Conservation (phyloP, 1,140 invertebrate species). For the Oscheius sp. region DNA sequence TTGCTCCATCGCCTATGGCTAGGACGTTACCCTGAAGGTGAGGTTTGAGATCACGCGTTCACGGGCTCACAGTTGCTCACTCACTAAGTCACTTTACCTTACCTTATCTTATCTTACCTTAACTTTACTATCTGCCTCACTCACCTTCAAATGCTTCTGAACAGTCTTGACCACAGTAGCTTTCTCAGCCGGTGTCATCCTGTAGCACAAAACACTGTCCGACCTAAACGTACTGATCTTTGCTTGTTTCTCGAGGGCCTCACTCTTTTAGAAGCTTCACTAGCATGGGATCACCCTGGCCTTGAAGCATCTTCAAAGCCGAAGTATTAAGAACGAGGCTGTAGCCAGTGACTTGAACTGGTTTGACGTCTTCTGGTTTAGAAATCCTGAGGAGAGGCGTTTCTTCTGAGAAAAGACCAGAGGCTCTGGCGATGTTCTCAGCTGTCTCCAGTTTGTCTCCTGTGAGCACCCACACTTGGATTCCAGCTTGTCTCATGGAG, state of each 20-base stretch:
- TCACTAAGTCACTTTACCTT: not conserved
- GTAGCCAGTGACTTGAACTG: not conserved
- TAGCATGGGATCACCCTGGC: not conserved
- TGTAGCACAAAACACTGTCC: conserved; percentile 82
- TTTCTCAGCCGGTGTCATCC: conserved; percentile 93
- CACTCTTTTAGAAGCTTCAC: conserved; percentile 1
- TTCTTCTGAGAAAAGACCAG: conserved; percentile 24
- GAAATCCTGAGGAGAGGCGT: conserved; percentile 11
- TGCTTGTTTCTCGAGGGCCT: not conserved
- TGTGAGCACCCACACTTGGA: conserved; percentile 92
- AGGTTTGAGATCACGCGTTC: no score
- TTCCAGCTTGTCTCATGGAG: conserved; percentile 79
- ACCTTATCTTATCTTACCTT: no score
- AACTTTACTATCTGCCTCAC: conserved; percentile 62
- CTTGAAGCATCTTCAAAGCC: conserved; percentile 15
- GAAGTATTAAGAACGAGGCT: conserved; percentile 29
- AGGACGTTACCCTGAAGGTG: conserved; percentile 85
- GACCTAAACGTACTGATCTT: conserved; percentile 23
- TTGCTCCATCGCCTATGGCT: conserved; percentile 93
- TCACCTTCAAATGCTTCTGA: conserved; percentile 1
- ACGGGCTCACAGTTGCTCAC: not conserved
- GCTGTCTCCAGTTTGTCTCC: conserved; percentile 99
- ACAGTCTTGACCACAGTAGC: conserved; percentile 91
- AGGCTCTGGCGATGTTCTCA: conserved; percentile 62
- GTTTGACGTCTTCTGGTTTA: conserved; percentile 8